Evolutionary conservation across 2,888 invertebrate species (phyloP).

Genomic region (Lasioglossum oenotherae): DNA sequence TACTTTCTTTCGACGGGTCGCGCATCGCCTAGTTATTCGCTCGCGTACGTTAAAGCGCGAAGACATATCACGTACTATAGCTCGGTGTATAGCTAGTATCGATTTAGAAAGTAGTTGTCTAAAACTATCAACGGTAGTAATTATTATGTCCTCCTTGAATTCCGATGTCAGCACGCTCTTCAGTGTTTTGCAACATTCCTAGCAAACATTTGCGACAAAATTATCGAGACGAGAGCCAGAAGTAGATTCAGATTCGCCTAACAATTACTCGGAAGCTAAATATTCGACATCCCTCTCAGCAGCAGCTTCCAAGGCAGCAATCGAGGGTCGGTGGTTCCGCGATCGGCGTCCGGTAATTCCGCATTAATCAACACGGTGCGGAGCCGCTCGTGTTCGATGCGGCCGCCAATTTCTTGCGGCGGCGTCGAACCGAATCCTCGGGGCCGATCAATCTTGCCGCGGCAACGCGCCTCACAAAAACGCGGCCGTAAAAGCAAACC

Average conservation of each 20-base stretch:
- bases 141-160: neutral
- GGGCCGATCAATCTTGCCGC: conserved; percentile 34
- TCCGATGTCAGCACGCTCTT: no score
- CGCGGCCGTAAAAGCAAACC: neutral
- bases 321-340: neutral
- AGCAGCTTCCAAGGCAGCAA: neutral
- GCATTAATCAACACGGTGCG: conserved; percentile 16
- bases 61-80: neutral
- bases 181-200: neutral
- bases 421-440: conserved; percentile 18
- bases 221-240: neutral
- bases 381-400: neutral
- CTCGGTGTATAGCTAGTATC: no score
- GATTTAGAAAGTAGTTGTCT: no score
- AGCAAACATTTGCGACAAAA: neutral
- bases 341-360: conserved; percentile 3
- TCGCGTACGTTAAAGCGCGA: neutral
- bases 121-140: no score
- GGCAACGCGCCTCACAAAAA: conserved; percentile 19
- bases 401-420: neutral
- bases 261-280: neutral
- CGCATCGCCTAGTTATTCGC: neutral
- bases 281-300: neutral
- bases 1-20: neutral
- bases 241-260: neutral